Conservation (phyloP, 2,888 invertebrate species). For the Idaea dimidiata region DNA sequence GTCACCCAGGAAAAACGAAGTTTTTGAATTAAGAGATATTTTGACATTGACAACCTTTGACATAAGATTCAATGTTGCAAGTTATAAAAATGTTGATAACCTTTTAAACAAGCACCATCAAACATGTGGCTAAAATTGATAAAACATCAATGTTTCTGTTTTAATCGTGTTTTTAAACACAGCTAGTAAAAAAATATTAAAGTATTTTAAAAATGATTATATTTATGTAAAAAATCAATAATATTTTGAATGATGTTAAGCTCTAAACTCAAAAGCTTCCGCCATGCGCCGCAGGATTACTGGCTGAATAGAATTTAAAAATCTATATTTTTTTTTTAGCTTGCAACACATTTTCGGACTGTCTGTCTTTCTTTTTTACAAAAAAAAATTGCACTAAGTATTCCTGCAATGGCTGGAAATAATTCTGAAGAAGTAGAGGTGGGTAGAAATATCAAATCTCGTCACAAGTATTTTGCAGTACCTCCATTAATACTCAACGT, state of each 20-base stretch:
- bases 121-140: no score
- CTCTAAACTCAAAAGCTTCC: no score
- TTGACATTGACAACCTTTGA: background rate
- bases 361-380: slow-evolving; percentile 63
- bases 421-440: slow-evolving; percentile 82
- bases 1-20: slow-evolving; percentile 11
- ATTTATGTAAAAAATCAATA: no score
- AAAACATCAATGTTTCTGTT: no score
- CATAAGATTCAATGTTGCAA: background rate
- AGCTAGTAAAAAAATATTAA: no score
- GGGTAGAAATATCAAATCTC: slow-evolving; percentile 48
- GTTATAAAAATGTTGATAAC: background rate
- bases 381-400: slow-evolving; percentile 64
- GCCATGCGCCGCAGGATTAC: no score
- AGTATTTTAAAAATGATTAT: background rate
- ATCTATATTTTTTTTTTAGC: slow-evolving; percentile 13
- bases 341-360: slow-evolving; percentile 50
- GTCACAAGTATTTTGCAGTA: slow-evolving; percentile 31
- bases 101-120: background rate
- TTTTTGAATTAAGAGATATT: background rate
- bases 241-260: no score
- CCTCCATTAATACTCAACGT: slow-evolving; percentile 22
- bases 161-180: no score
- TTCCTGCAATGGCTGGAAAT: slow-evolving; percentile 82
- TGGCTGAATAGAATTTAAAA: slow-evolving; percentile 20